Evolutionary conservation across 2,888 invertebrate genomes (phyloP).

Genomic region (Vanessa cardui): DNA sequence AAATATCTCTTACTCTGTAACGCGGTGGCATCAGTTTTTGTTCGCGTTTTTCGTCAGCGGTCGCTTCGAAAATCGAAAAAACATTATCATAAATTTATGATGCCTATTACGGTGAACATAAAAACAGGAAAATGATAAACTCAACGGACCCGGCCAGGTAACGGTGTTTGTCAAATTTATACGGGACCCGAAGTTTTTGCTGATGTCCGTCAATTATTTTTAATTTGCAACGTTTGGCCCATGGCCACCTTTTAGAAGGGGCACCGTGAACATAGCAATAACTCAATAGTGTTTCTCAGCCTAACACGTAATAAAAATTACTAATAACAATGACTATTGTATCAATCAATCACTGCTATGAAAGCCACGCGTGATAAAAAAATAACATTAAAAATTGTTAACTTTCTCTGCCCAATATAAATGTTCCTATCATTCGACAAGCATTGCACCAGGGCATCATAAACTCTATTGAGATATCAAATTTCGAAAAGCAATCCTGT

Average conservation of each 20-base stretch:
- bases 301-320: too few relatives aligned
- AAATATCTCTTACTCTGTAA: constrained; percentile 4
- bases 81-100: constrained; percentile 77
- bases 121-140: constrained; percentile 72
- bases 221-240: constrained; percentile 48
- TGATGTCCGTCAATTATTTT: constrained; percentile 62
- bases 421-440: constrained; percentile 9
- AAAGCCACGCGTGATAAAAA: constrained; percentile 8
- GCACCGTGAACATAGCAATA: neutral
- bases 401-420: constrained; percentile 9
- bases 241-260: constrained; percentile 38
- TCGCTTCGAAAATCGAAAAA: constrained; percentile 54
- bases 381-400: neutral
- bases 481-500: constrained; percentile 76
- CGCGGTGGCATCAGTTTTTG: constrained; percentile 24
- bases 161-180: constrained; percentile 69
- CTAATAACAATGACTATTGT: too few relatives aligned
- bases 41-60: constrained; percentile 35
- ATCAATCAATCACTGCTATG: too few relatives aligned
- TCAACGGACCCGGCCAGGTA: constrained; percentile 54
- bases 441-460: constrained; percentile 65
- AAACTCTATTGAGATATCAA: constrained; percentile 79
- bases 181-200: constrained; percentile 51
- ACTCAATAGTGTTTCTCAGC: too few relatives aligned
- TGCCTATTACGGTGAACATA: constrained; percentile 68